These are phyloP conservation scores for Columba livia DNA, from an alignment of 2,113 vertebrate species.

Conservation along the genomic window DNA sequence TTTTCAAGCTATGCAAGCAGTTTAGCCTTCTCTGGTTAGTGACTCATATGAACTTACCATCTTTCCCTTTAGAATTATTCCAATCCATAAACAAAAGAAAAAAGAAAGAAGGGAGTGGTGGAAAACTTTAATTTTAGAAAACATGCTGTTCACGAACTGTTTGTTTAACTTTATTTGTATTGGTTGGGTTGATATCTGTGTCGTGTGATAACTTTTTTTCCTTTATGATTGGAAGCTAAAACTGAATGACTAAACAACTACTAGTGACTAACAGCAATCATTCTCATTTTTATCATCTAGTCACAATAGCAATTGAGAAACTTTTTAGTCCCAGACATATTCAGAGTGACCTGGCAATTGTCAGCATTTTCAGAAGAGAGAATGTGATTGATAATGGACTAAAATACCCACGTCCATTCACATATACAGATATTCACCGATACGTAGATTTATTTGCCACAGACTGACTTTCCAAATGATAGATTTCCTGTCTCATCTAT, in stretches of 20 bases:
- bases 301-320: not conserved
- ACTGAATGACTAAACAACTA: constrained; percentile 40
- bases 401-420: rapidly evolving
- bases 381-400: not conserved
- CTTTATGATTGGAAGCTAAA: constrained; percentile 7
- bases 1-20: not conserved
- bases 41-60: constrained; percentile 30
- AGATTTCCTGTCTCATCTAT: not conserved
- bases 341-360: not conserved
- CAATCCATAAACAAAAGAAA: not conserved
- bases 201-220: not conserved
- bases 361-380: not conserved
- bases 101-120: constrained; percentile 44
- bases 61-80: constrained; percentile 23
- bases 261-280: constrained; percentile 11
- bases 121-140: constrained; percentile 49
- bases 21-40: not conserved
- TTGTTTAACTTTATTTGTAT: constrained; percentile 56
- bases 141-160: constrained; percentile 16
- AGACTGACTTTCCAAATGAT: not conserved
- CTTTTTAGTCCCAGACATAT: not conserved
- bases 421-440: not conserved
- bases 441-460: not conserved
- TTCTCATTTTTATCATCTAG: constrained; percentile 17
- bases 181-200: constrained; percentile 52